Evolutionary conservation across 2,113 vertebrate genomes (phyloP), one percentile per base, ranked within the genome.

Genomic region (Otis tarda): DNA sequence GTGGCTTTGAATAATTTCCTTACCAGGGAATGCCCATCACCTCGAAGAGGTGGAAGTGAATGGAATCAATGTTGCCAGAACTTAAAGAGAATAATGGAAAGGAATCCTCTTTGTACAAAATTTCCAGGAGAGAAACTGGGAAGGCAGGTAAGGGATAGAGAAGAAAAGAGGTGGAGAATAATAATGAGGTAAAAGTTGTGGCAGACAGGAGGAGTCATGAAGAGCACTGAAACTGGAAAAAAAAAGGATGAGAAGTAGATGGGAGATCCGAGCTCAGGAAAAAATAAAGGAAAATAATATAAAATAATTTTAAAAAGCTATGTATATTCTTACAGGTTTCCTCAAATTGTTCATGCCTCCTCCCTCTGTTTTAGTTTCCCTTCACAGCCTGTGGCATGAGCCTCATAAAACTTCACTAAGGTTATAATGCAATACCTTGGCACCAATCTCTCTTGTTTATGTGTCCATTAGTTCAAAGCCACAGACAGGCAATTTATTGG

Each of bases 391-490:
- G 67, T 89, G 65, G 55, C 76, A 31, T 30, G 28, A 56, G 67
- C 35, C 76, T 86, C n/a, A 68, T 91, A 96, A 96, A 95, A 94
- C 64, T 83, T 92, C 7, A 7, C 81, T 39, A 61, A 90, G 87
- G 96, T 83, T 79, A 94, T 95, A 97, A 97, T 95, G 93, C 93
- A 91, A 94, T 96, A 92, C 74, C n/a, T 91, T 91, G 94, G 75
- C 76, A 95, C 88, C 94, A 95, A 93, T 97, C 91, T 93, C 90
- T 97, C 96, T 97, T 98, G 95, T 98, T 98, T 98, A 97, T 94
- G 87, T 94, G 90, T 95, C 97, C 96, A 92, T 97, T 96, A 96
- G 96, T 97, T 98, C 97, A 98, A 98, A 98, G 94, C 93, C 87
- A 96, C 80, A 97, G 96, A 98, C 97, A 98, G 96, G 95, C 97